Evolutionary conservation across 2,113 vertebrate genomes (phyloP), one percentile per base, ranked within the genome.

Genomic region (Alligator mississippiensis): DNA sequence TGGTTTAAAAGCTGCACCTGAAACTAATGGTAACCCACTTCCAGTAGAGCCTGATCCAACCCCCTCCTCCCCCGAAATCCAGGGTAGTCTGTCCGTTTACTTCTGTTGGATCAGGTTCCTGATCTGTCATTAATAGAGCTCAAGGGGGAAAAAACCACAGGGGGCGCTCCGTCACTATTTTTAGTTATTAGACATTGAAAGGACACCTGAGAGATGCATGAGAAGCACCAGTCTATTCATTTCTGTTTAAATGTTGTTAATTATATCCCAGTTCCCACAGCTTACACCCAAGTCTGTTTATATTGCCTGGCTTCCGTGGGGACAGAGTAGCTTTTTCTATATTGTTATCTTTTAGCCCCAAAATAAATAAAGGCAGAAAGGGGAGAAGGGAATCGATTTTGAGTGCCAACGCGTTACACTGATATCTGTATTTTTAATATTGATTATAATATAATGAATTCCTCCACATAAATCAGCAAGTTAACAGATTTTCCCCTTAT

Each of bases 161-260:
- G 83, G 96, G 96, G 95, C 90, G 96, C 96, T 77, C 81, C 28
- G 15, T 72, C 86, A 92, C 94, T 82, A 89, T 54, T 15, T 18
- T 92, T 81, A 17, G 25, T 38, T 14, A 2, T 24, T 13, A 38
- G 11, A 22, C 12, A 19, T 34, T 38, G 70, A 24, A 47, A 4
- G 30, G 34, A 12, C 12, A 19, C 59, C 24, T 55, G 3, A 10
- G 57, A 70, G 84, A 47, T 14, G 1, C 16, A 14, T 1, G 16
- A 84, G 63, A 14, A 12, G 13, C 27, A 2, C 17, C 0, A 3
- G 11, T 9, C 63, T 60, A 27, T 58, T 62, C 24, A 15, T 55
- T 82, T 86, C 78, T 79, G 60, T 77, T 79, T 17, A 62, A 84
- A 63, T 16, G 24, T 30, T 25, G 34, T 47, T 72, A 14, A 25